phyloP scores from a whole-genome alignment of 2,797 vertebrate species.

The Morelia viridis region DNA sequence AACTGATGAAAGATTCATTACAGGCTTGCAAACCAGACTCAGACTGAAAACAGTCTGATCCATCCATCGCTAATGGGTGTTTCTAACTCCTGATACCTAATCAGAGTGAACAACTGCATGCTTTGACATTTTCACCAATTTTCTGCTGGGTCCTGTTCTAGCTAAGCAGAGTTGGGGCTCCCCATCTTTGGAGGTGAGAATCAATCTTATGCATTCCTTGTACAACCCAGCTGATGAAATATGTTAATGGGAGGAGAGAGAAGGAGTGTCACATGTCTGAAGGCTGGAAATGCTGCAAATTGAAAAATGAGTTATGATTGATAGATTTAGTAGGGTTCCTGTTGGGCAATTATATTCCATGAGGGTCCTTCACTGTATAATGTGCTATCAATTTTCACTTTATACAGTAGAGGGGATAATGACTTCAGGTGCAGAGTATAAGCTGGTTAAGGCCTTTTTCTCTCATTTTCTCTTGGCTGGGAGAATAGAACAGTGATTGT shows the following conservation, averaged over 20 bases:
- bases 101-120: constrained; percentile 6
- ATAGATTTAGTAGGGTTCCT: constrained; percentile 71
- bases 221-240: constrained; percentile 63
- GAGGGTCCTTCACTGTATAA: constrained; percentile 66
- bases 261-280: constrained; percentile 56
- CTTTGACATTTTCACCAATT: constrained; percentile 58
- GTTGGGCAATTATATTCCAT: constrained; percentile 70
- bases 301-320: constrained; percentile 64
- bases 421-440: constrained; percentile 67
- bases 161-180: constrained; percentile 51
- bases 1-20: background rate
- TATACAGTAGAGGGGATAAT: constrained; percentile 70
- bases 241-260: constrained; percentile 54
- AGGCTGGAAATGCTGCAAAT: constrained; percentile 53
- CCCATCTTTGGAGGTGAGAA: constrained; percentile 62
- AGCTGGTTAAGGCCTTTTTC: constrained; percentile 32
- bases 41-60: background rate
- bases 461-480: constrained; percentile 18
- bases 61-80: constrained; percentile 17
- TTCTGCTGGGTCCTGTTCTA: constrained; percentile 54
- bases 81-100: constrained; percentile 56
- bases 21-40: background rate
- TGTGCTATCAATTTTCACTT: constrained; percentile 75
- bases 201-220: constrained; percentile 60
- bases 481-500: constrained; percentile 67